phyloP scores from a whole-genome alignment of 2,113 vertebrate genomes.

The Lampris incognitus region DNA sequence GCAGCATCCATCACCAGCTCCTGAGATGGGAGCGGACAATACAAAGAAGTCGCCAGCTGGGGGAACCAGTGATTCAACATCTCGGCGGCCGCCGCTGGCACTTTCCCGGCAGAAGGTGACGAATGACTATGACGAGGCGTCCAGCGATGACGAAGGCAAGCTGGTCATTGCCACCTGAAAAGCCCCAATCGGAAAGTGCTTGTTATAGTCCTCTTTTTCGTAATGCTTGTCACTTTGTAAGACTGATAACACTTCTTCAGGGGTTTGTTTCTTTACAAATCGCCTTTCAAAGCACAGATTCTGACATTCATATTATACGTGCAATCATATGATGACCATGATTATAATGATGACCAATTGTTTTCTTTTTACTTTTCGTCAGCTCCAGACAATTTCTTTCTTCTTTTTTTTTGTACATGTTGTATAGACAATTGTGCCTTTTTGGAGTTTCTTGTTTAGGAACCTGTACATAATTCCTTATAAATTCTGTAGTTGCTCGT shows the following conservation, averaged over 20 bases:
- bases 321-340: constrained; percentile 91
- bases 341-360: constrained; percentile 94
- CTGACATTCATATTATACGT: constrained; percentile 93
- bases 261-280: constrained; percentile 86
- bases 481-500: constrained; percentile 91
- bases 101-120: constrained; percentile 78
- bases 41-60: constrained; percentile 29
- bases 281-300: constrained; percentile 96
- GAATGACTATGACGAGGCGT: constrained; percentile 88
- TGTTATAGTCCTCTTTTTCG: constrained; percentile 74
- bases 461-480: constrained; percentile 94
- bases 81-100: constrained; percentile 54
- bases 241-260: constrained; percentile 89
- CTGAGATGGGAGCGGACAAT: constrained; percentile 29
- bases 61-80: constrained; percentile 45
- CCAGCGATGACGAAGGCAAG: constrained; percentile 96
- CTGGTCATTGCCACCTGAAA: constrained; percentile 94
- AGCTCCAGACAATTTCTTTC: constrained; percentile 85
- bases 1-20: constrained; percentile 35
- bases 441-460: constrained; percentile 94
- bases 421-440: constrained; percentile 99
- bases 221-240: constrained; percentile 86
- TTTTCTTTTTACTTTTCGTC: constrained; percentile 84
- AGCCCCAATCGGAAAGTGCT: constrained; percentile 51
- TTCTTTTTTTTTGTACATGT: constrained; percentile 92